A percentile compares a stretch with the other conserved stretches of the same genome.
Conservation (phyloP, 1,140 invertebrate genomes). For the Diachasmimorpha longicaudata region DNA sequence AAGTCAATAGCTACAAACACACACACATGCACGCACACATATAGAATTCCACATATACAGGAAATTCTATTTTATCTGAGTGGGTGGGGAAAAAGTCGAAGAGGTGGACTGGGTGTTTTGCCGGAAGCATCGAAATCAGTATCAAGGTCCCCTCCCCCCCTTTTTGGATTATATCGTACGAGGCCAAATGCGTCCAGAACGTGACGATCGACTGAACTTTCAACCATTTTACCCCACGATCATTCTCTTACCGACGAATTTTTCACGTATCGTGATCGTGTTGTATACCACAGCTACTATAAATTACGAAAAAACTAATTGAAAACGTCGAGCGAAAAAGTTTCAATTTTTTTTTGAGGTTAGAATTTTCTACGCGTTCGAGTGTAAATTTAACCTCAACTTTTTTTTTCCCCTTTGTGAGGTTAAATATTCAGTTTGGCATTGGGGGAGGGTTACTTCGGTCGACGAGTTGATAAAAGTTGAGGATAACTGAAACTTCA, state of each 20-base stretch:
- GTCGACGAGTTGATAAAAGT: too few species aligned
- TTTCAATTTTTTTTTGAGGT: too few species aligned
- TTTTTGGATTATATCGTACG: conserved; percentile 21
- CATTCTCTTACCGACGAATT: background rate
- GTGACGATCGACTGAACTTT: conserved; percentile 13
- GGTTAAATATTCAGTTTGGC: too few species aligned
- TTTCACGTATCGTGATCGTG: background rate
- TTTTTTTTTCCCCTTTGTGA: too few species aligned
- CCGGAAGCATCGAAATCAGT: conserved; percentile 18
- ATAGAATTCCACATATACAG: too few species aligned
- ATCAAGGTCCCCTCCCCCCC: conserved; percentile 19
- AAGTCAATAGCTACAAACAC: background rate
- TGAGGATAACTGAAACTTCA: background rate
- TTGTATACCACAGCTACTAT: background rate
- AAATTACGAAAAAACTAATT: too few species aligned
- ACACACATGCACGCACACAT: too few species aligned
- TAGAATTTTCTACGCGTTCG: too few species aligned
- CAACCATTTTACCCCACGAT: background rate
- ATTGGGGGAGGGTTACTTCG: too few species aligned
- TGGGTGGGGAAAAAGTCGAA: background rate
- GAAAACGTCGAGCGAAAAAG: too few species aligned
- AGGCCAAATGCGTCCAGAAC: conserved; percentile 17
- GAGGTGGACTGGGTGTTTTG: background rate
- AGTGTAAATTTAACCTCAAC: too few species aligned
- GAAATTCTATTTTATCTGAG: background rate